Evolutionary conservation across 2,797 vertebrate species (phyloP).

Genomic region (Pogoniulus pusillus): DNA sequence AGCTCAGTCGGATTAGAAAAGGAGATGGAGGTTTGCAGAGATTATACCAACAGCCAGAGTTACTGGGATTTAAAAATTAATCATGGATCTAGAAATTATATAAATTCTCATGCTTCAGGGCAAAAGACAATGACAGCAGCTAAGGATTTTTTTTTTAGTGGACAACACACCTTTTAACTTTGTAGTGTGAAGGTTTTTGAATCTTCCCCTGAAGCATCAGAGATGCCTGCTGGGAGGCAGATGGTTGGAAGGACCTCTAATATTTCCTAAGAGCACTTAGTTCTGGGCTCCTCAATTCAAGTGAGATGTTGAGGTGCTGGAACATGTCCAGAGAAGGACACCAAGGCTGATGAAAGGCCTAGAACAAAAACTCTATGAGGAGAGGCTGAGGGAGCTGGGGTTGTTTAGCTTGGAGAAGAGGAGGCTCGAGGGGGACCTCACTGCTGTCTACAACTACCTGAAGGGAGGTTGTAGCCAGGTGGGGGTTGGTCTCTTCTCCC

Average conservation of each 20-base stretch:
- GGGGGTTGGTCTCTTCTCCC: too few relatives aligned
- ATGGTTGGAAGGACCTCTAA: background rate
- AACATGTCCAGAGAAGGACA: too few relatives aligned
- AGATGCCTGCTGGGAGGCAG: background rate
- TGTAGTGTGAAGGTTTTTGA: background rate
- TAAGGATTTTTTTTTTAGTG: background rate
- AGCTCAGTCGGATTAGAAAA: conserved; percentile 19
- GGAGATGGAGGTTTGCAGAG: background rate
- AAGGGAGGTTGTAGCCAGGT: too few relatives aligned
- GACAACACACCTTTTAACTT: background rate
- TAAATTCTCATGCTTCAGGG: background rate
- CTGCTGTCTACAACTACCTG: too few relatives aligned
- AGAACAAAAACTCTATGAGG: too few relatives aligned
- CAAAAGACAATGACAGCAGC: background rate
- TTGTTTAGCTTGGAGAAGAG: too few relatives aligned
- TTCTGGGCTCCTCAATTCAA: too few relatives aligned
- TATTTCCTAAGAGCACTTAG: background rate
- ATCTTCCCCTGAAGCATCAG: background rate
- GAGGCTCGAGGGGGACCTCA: too few relatives aligned
- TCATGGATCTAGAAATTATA: background rate
- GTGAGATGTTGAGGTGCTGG: too few relatives aligned
- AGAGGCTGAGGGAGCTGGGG: too few relatives aligned
- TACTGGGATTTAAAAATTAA: conserved; percentile 17
- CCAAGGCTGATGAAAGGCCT: too few relatives aligned
- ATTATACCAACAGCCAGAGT: background rate